These are phyloP conservation scores for Eupithecia abbreviata DNA, from an alignment of 2,888 invertebrate genomes.

Conservation along the genomic window DNA sequence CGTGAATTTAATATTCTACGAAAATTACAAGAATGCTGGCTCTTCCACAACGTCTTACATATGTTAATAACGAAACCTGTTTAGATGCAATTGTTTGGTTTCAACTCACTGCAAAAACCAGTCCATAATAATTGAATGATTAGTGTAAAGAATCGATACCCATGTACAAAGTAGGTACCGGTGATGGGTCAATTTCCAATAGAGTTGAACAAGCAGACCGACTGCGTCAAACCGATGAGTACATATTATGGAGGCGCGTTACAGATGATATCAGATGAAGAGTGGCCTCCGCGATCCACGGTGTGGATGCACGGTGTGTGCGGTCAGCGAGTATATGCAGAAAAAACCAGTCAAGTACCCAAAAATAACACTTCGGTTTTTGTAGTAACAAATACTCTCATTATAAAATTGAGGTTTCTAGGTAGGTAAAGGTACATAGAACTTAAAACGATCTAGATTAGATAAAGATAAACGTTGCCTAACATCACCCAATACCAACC, in stretches of 20 bases:
- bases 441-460: background rate
- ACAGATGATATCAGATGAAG: slow-evolving; percentile 35
- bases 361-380: background rate
- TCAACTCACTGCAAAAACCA: background rate
- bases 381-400: no score
- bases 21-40: no score
- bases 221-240: background rate
- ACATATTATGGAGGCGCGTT: slow-evolving; percentile 14
- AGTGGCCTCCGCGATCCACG: slow-evolving; percentile 4
- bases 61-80: background rate
- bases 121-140: background rate
- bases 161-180: background rate
- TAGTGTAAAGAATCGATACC: background rate
- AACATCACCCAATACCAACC: background rate
- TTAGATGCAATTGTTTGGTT: background rate
- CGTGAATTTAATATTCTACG: no score
- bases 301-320: background rate
- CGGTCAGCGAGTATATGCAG: background rate
- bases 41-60: no score
- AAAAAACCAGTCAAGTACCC: background rate
- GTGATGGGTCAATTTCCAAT: slow-evolving; percentile 6
- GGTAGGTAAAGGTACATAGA: no score
- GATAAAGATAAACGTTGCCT: background rate
- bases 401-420: no score
- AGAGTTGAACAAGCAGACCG: background rate